Evolutionary conservation across 2,113 vertebrate genomes (phyloP).

Genomic region (Chamaetylas fuelleborni): DNA sequence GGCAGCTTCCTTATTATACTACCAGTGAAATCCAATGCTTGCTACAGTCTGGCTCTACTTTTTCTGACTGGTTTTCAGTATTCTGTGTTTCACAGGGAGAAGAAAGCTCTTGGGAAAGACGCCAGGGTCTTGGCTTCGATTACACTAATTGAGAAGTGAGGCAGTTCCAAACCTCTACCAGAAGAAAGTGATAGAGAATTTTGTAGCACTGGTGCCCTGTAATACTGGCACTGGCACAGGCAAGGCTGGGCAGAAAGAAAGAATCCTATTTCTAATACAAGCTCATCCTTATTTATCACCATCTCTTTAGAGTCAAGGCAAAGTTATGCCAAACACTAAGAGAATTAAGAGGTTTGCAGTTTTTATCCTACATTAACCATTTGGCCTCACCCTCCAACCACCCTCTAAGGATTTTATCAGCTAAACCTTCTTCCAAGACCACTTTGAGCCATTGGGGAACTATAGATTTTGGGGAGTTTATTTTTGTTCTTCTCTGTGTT

Average conservation of each 20-base stretch:
- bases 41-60: not conserved
- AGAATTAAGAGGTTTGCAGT: constrained; percentile 59
- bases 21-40: not conserved
- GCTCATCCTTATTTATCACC: constrained; percentile 68
- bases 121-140: constrained; percentile 15
- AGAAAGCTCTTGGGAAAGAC: not conserved
- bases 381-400: constrained; percentile 43
- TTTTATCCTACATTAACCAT: constrained; percentile 67
- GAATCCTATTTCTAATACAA: constrained; percentile 61
- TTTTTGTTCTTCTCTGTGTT: constrained; percentile 11
- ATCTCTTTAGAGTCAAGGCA: constrained; percentile 56
- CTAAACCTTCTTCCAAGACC: constrained; percentile 30
- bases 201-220: not conserved
- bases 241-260: not conserved
- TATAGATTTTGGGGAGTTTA: constrained; percentile 19
- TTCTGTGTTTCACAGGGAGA: not conserved
- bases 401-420: constrained; percentile 28
- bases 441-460: not conserved
- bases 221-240: not conserved
- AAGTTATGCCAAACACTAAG: constrained; percentile 66
- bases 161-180: not conserved
- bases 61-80: not conserved
- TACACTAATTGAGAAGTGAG: not conserved
- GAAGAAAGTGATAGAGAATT: constrained; percentile 12
- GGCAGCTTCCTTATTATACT: constrained; percentile 1